Base-by-base conservation (phyloP, 2,888 invertebrate species). In the Horisme vitalbata region DNA sequence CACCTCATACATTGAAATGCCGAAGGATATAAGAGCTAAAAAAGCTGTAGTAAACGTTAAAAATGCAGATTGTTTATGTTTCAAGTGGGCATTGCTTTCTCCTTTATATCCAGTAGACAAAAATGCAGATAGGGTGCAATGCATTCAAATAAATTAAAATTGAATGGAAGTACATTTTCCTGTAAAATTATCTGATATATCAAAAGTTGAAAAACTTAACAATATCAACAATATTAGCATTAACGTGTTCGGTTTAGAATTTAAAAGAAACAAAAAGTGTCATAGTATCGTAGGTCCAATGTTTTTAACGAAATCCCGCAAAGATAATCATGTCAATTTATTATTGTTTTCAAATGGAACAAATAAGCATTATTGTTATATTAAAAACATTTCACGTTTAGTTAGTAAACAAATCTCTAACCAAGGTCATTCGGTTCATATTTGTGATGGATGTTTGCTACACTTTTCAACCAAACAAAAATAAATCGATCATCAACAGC, bases 11-110 rank as follows among this genome's bases (percentile, higher is more conserved):
- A 15, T 15, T 15, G 15, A 27, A 7, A 13, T 33, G 23, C 41
- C 28, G 0, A 21, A 28, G 10, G 20, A 27, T 12, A 28, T 41
- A 12, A 34, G 23, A 34, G n/a, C 18, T 9, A 28, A 44, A 32
- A 36, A 44, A 27, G 38, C 38, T 4, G 8, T 37, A 5, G n/a
- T 45, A 4, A 34, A 38, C 14, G 37, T 45, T 7, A 38, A 45
- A 38, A 45, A 45, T 26, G n/a, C 23, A 0, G 45, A 45, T 18
- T 49, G 33, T 31, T 23, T 30, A 8, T 39, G 34, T 34, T 45
- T 49, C 47, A 65, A 37, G 47, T 45, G 45, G 39, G 30, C 38
- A 13, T 20, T 39, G 4, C 34, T 39, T 11, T 34, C 38, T 0
- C 39, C 34, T 24, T 24, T 45, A 7, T 34, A 30, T 9, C 45